phyloP scores from a whole-genome alignment of 2,113 vertebrate species.

The Manacus vitellinus region DNA sequence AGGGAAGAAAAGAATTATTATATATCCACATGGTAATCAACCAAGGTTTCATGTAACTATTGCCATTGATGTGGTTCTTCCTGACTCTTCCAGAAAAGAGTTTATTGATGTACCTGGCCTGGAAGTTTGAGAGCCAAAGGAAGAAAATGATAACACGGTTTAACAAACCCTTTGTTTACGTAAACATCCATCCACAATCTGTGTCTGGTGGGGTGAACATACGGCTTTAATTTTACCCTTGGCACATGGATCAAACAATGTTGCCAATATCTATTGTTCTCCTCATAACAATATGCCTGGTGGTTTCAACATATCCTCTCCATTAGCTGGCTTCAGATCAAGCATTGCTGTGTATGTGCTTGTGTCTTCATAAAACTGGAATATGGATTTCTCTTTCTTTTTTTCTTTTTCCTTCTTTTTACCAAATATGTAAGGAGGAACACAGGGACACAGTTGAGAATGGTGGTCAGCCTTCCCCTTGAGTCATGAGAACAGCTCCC shows the following conservation, averaged over 20 bases:
- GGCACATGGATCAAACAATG: conserved; percentile 75
- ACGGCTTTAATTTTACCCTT: conserved; percentile 78
- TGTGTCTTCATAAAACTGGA: conserved; percentile 63
- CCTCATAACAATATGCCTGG: conserved; percentile 76
- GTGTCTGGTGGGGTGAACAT: conserved; percentile 65
- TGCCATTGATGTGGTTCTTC: conserved; percentile 8
- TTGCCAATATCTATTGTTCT: conserved; percentile 78
- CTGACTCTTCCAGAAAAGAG: conserved; percentile 15
- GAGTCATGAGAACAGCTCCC: conserved; percentile 36
- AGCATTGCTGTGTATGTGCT: conserved; percentile 65
- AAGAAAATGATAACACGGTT: conserved; percentile 37
- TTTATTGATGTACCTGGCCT: conserved; percentile 52
- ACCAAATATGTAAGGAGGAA: conserved; percentile 56
- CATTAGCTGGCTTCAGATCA: conserved; percentile 73
- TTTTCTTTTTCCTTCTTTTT: conserved; percentile 13
- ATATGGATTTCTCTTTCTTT: conserved; percentile 16
- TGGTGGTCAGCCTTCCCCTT: conserved; percentile 21
- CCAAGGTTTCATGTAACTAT: neutral
- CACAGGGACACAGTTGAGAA: conserved; percentile 26
- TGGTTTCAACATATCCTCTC: conserved; percentile 71
- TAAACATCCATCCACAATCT: conserved; percentile 71
- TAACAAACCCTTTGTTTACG: conserved; percentile 54
- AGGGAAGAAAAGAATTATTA: conserved; percentile 15
- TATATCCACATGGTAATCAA: conserved; percentile 38
- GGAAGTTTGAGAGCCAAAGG: conserved; percentile 13